Base-by-base conservation (phyloP, 2,888 invertebrate species). In the Eristalinus sepulchralis region DNA sequence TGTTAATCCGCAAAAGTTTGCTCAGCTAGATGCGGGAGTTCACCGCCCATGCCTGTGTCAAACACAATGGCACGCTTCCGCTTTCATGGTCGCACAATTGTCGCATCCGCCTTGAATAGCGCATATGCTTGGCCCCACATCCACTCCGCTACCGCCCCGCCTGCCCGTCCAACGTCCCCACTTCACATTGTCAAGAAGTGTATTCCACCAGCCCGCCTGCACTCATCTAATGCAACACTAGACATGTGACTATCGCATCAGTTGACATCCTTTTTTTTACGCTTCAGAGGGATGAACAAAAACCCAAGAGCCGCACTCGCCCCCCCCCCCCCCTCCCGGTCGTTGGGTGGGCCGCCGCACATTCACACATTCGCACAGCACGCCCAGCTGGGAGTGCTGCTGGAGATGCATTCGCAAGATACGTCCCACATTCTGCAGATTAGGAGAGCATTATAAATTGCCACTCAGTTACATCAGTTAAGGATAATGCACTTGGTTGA, bases 391-490 rank as follows among this genome's bases (percentile, higher is more conserved):
- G 31, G 53, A 24, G 11, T 68, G 53, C 70, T 39, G 31, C 17
- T 31, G 13, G 20, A 77, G 81, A 84, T 85, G 82, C 85, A 82
- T 71, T 63, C 39, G 77, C 67, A 68, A 78, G 85, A 85, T 77
- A 82, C 64, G 72, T 73, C 73, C 47, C 64, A 78, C 77, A 82
- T 82, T 82, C 82, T 85, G 67, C 70, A 82, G 82, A 85, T 82
- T 85, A 73, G 82, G 76, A 64, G 77, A 73, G 77, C 82, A 73
- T 82, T 85, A 85, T 82, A 85, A 85, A 85, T 82, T 85, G 85
- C 85, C 77, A 85, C 85, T 85, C 85, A 82, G 85, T 85, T 85
- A 82, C 85, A 85, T 85, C 82, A 72, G 85, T 82, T 85, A 85
- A 85, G 84, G 71, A 81, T 78, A 85, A 73, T 73, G 82, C 77